Evolutionary conservation across 2,113 vertebrate genomes (phyloP).

Genomic region (Octodon degus): DNA sequence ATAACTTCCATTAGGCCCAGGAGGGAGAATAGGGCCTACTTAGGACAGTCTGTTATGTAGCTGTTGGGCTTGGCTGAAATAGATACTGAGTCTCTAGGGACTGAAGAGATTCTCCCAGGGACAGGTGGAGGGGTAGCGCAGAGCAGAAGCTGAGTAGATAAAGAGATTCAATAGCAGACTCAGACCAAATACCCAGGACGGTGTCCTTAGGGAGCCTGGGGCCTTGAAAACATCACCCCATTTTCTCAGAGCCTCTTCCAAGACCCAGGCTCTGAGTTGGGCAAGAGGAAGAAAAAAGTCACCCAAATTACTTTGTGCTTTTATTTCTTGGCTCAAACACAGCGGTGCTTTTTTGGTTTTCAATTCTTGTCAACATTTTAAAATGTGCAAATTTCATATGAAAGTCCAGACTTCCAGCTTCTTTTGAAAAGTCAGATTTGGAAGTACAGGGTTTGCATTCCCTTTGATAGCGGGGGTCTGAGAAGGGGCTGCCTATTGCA

Average conservation of each 20-base stretch:
- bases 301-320: constrained; percentile 27
- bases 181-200: background rate
- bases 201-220: background rate
- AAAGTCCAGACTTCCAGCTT: constrained; percentile 54
- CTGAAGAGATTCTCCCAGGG: background rate
- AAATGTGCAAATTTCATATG: constrained; percentile 55
- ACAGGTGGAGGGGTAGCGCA: background rate
- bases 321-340: constrained; percentile 50
- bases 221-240: background rate
- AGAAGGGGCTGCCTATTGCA: background rate
- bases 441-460: background rate
- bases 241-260: background rate
- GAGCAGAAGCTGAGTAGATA: background rate
- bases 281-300: constrained; percentile 28
- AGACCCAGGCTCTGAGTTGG: constrained; percentile 30
- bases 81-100: background rate
- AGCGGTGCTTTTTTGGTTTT: background rate
- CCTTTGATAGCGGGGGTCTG: accelerated
- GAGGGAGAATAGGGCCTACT: background rate
- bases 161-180: background rate
- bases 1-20: background rate
- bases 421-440: constrained; percentile 20
- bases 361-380: constrained; percentile 47
- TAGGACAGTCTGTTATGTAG: background rate
- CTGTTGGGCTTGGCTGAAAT: background rate